A percentile compares a stretch with the other conserved stretches of the same genome.
Conservation (phyloP, 2,888 invertebrate genomes). For the Ischnus inquisitorius region DNA sequence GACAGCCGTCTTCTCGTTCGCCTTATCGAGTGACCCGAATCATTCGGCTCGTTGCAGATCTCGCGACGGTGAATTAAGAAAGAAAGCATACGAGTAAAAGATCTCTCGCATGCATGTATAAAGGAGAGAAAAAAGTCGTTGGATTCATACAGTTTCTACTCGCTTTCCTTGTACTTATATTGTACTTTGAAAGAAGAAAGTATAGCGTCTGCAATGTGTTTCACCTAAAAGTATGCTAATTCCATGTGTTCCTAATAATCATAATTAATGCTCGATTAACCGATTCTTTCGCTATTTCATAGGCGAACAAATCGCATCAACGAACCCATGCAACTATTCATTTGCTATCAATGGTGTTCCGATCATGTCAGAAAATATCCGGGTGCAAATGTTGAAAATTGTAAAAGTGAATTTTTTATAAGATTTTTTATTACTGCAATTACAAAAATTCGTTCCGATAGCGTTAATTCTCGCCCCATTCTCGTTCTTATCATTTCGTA, state of each 20-base stretch:
- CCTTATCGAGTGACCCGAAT: conserved; percentile 69
- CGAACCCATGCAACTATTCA: no score
- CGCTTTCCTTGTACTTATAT: neutral
- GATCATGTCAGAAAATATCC: no score
- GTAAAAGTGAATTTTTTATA: no score
- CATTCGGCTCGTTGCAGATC: conserved; percentile 42
- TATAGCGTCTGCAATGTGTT: neutral
- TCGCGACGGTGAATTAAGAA: conserved; percentile 42
- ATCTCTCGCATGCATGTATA: conserved; percentile 24
- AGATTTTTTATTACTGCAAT: no score
- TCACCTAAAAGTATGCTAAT: neutral
- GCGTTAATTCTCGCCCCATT: no score
- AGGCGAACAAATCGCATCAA: no score
- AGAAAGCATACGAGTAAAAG: conserved; percentile 47
- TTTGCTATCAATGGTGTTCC: no score
- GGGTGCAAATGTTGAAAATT: no score
- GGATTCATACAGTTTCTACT: conserved; percentile 22
- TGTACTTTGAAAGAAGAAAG: conserved; percentile 1
- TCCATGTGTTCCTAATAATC: neutral
- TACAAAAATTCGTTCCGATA: no score
- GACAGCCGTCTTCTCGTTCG: conserved; percentile 31
- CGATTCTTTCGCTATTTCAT: no score
- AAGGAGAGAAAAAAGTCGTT: neutral
- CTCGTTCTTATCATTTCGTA: no score
- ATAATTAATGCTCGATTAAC: no score